Evolutionary conservation across 2,113 vertebrate species (phyloP).

Genomic region (Calypte anna): DNA sequence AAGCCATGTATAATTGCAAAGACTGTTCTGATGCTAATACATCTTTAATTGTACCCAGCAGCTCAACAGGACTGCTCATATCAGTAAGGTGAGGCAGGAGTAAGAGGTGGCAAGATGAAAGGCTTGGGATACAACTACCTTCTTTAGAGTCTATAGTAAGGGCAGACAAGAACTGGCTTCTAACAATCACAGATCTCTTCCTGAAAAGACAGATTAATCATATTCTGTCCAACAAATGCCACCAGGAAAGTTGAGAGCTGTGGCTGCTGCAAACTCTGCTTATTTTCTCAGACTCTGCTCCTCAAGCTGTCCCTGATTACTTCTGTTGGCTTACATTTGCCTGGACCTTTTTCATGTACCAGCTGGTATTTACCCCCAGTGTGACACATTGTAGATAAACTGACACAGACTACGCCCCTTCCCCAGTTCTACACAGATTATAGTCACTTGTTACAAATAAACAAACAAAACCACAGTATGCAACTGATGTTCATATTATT

Average conservation of each 20-base stretch:
- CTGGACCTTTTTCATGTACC: constrained; percentile 49
- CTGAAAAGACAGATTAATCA: not conserved
- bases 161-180: not conserved
- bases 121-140: not conserved
- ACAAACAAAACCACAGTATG: constrained; percentile 41
- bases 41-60: not conserved
- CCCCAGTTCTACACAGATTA: constrained; percentile 28
- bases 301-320: constrained; percentile 49
- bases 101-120: not conserved
- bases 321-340: not conserved
- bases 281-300: constrained; percentile 28
- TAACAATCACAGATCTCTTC: not conserved
- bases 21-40: not conserved
- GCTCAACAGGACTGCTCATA: not conserved
- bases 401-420: constrained; percentile 38
- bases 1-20: not conserved
- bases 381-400: constrained; percentile 40
- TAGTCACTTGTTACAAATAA: constrained; percentile 28
- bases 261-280: not conserved
- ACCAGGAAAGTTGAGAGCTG: not conserved
- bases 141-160: not conserved
- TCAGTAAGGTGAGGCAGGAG: not conserved
- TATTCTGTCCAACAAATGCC: not conserved
- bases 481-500: not conserved
- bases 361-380: constrained; percentile 53